Evolutionary conservation across 2,888 invertebrate genomes (phyloP).

Genomic region (Calephelis perditalis): DNA sequence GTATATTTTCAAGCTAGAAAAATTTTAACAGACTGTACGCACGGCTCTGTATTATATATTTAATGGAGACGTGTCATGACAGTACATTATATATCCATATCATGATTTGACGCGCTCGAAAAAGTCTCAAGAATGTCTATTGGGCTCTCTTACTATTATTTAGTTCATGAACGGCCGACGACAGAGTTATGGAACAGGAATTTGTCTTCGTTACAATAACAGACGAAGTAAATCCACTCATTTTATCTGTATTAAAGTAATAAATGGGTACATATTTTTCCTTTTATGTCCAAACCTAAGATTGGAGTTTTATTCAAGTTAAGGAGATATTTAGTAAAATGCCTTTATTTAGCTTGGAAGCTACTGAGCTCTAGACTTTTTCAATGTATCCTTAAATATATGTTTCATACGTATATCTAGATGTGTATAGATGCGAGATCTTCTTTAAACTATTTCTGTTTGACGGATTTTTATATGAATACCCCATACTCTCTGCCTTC

Average conservation of each 20-base stretch:
- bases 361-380: neutral
- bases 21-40: no score
- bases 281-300: neutral
- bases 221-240: conserved; percentile 2
- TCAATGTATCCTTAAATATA: neutral
- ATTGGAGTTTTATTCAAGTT: neutral
- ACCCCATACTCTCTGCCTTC: no score
- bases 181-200: neutral
- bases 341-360: neutral
- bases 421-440: neutral
- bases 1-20: no score
- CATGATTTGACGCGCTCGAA: no score
- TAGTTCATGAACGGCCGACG: no score
- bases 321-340: conserved; percentile 1
- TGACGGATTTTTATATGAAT: neutral
- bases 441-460: neutral
- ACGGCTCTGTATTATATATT: no score
- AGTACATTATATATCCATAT: no score
- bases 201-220: conserved; percentile 6
- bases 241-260: conserved; percentile 6
- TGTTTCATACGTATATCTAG: neutral
- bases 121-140: no score
- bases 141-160: no score
- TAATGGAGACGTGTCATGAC: no score
- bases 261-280: conserved; percentile 9